Evolutionary conservation across 2,888 invertebrate genomes (phyloP).

Genomic region (Pristionchus japonicus): DNA sequence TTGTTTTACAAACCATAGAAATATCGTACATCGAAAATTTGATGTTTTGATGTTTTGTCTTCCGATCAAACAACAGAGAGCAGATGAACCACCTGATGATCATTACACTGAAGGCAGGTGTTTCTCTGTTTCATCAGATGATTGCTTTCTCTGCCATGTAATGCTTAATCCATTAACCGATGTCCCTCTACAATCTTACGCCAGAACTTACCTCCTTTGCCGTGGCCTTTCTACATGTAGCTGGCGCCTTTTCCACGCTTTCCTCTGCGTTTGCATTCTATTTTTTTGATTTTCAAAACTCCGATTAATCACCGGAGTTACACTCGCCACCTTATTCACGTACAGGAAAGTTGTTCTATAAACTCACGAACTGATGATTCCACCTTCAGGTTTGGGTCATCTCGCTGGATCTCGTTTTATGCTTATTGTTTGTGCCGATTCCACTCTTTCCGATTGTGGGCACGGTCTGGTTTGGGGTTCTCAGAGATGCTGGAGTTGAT

Average conservation of each 20-base stretch:
- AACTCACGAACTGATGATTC: neutral
- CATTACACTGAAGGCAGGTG: no score
- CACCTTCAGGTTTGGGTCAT: neutral
- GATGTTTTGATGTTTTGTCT: no score
- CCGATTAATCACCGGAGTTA: neutral
- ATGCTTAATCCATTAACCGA: neutral
- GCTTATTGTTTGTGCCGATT: neutral
- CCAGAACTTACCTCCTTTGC: neutral
- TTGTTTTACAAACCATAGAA: no score
- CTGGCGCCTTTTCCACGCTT: neutral
- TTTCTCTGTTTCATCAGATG: no score
- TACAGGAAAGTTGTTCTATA: neutral
- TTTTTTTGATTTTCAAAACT: neutral
- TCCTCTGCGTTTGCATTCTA: neutral
- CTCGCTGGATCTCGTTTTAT: neutral
- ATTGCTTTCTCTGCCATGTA: no score
- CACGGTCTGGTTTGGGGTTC: neutral
- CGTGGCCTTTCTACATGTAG: neutral
- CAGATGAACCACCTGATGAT: no score
- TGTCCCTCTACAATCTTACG: neutral
- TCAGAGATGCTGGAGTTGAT: neutral
- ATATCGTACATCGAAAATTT: no score
- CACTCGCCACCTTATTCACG: neutral
- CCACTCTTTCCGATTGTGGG: neutral
- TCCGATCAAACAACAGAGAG: no score